Evolutionary conservation across 2,113 vertebrate species (phyloP), one percentile per base, ranked within the genome.

Genomic region (Dromaius novaehollandiae): DNA sequence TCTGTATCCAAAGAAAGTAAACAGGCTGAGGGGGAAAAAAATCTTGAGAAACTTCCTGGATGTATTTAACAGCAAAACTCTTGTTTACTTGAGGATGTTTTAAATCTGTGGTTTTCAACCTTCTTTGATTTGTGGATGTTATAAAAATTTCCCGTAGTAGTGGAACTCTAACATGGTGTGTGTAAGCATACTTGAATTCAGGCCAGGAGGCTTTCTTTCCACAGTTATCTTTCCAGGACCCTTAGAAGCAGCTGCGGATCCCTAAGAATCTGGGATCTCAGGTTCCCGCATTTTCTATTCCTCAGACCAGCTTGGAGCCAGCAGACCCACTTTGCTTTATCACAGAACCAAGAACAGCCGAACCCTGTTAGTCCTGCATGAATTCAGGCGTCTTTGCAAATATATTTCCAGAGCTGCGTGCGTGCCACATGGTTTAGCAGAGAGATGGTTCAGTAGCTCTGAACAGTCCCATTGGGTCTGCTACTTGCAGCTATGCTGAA

Each of bases 41-140:
- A 64, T 82, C 44, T 4, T 58, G 90, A 71, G 79, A 82, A 90
- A 85, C 22, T 82, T 89, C n/a, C 46, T 93, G 48, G 56, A 18
- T 94, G 34, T 89, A 65, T 74, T 91, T 80, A 89, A 96, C 63
- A 64, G 82, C 82, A 70, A 68, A 93, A 69, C 22, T 66, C 40
- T 68, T 89, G 51, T 97, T 97, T 96, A 95, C 42, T 76, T 86
- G 40, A 94, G 73, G 79, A 93, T 91, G 64, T 93, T 95, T 95
- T 91, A 95, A 86, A 90, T 88, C 75, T 90, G 88, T 94, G 82
- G 80, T 93, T 95, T 94, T 90, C 82, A 93, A 93, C 83, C 18
- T 19, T 60, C 56, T 90, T 80, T 88, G 82, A 91, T 95, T 94
- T 97, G 85, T 4, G 44, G 44, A 83, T 91, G 71, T 80, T 30